Evolutionary conservation across 2,797 vertebrate species (phyloP).

Genomic region (Cryptoprocta ferox): DNA sequence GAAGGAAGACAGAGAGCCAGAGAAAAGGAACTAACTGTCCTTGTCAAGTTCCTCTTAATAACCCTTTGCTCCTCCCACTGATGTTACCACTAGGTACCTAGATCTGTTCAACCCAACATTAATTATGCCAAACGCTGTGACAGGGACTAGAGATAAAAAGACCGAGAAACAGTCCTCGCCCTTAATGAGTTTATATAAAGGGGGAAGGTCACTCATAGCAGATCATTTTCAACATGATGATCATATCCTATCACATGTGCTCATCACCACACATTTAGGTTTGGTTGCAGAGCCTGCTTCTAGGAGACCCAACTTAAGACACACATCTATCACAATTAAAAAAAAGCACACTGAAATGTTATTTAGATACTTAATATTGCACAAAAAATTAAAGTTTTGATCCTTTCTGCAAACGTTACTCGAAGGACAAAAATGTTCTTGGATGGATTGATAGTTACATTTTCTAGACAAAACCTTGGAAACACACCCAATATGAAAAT

Average conservation of each 20-base stretch:
- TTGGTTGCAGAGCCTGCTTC: neutral
- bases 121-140: constrained; percentile 16
- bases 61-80: neutral
- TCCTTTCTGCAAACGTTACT: constrained; percentile 59
- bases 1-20: neutral
- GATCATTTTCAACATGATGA: neutral
- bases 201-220: neutral
- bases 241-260: neutral
- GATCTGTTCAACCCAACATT: neutral
- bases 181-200: neutral
- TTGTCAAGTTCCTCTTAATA: neutral
- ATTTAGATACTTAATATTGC: constrained; percentile 63
- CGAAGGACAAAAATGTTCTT: constrained; percentile 55
- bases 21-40: neutral
- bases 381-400: constrained; percentile 57
- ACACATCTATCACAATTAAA: neutral
- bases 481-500: constrained; percentile 51
- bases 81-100: neutral
- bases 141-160: neutral
- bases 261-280: neutral
- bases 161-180: neutral
- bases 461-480: constrained; percentile 65
- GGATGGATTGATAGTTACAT: constrained; percentile 7
- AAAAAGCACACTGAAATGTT: constrained; percentile 43
- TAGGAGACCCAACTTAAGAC: neutral